phyloP scores from a whole-genome alignment of 2,113 vertebrate genomes.

The Ictalurus punctatus region DNA sequence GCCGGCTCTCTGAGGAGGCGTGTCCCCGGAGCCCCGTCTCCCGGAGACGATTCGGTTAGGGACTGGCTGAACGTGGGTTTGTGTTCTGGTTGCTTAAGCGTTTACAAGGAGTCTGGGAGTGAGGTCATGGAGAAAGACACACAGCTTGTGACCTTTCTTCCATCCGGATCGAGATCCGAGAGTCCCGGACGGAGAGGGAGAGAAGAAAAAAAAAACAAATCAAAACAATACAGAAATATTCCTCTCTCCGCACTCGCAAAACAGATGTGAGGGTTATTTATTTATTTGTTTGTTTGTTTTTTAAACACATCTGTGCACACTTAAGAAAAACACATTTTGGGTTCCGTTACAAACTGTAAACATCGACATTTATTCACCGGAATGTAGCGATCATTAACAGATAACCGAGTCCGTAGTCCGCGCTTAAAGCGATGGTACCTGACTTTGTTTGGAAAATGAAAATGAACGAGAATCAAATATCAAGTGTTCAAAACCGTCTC shows the following conservation, averaged over 20 bases:
- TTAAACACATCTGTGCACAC: constrained; percentile 6
- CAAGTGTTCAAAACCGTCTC: too few relatives aligned
- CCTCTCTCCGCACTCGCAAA: not conserved
- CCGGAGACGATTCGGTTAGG: not conserved
- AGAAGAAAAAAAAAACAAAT: too few relatives aligned
- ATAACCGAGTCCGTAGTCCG: not conserved
- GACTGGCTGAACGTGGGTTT: constrained; percentile 5
- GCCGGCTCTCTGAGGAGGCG: not conserved
- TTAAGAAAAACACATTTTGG: not conserved
- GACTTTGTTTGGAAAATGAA: too few relatives aligned
- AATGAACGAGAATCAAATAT: too few relatives aligned
- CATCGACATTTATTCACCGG: not conserved
- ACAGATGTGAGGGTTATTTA: not conserved
- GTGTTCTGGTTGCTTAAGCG: not conserved
- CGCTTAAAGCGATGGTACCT: too few relatives aligned
- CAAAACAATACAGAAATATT: not conserved
- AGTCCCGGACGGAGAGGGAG: not conserved
- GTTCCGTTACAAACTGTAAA: not conserved
- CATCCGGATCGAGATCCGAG: not conserved
- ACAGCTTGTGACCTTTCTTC: not conserved
- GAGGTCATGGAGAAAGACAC: constrained; percentile 5
- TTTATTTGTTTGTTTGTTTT: too few relatives aligned
- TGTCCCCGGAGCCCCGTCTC: not conserved
- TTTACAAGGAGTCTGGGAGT: not conserved
- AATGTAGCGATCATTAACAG: not conserved